Evolutionary conservation across 2,888 invertebrate species (phyloP).

Genomic region (Octodonta nipae): DNA sequence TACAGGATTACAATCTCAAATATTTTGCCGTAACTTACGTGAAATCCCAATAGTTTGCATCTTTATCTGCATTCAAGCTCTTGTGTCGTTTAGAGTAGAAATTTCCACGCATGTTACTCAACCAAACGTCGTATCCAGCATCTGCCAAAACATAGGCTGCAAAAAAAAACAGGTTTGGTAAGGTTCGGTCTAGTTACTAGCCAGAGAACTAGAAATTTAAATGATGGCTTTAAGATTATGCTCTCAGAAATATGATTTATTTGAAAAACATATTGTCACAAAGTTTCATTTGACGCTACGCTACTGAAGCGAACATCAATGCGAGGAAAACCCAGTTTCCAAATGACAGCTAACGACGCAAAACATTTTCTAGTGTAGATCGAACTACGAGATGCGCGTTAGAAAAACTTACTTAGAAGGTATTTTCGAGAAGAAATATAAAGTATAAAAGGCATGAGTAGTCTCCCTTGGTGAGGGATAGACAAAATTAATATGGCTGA

Average conservation of each 20-base stretch:
- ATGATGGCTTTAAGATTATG: constrained; percentile 2
- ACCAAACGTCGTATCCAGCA: constrained; percentile 42
- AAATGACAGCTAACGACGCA: no score
- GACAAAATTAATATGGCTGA: no score
- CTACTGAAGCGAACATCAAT: no score
- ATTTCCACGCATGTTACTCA: constrained; percentile 49
- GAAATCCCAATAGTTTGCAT: constrained; percentile 45
- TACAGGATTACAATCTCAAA: not conserved
- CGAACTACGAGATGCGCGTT: no score
- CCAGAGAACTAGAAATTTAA: not conserved
- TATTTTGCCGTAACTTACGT: constrained; percentile 29
- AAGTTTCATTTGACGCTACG: no score
- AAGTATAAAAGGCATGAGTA: no score
- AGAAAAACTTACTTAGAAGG: no score
- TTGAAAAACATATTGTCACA: no score
- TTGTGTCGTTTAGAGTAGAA: constrained; percentile 42
- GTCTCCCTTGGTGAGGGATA: no score
- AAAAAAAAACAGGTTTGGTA: constrained; percentile 9
- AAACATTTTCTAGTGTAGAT: no score
- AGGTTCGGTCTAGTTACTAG: not conserved
- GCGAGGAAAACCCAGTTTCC: no score
- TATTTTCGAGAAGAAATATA: no score
- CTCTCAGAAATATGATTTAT: not conserved
- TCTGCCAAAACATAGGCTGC: constrained; percentile 36
- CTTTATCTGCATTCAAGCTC: constrained; percentile 29